phyloP scores from a whole-genome alignment of 2,797 vertebrate species.

The Tinamus major region DNA sequence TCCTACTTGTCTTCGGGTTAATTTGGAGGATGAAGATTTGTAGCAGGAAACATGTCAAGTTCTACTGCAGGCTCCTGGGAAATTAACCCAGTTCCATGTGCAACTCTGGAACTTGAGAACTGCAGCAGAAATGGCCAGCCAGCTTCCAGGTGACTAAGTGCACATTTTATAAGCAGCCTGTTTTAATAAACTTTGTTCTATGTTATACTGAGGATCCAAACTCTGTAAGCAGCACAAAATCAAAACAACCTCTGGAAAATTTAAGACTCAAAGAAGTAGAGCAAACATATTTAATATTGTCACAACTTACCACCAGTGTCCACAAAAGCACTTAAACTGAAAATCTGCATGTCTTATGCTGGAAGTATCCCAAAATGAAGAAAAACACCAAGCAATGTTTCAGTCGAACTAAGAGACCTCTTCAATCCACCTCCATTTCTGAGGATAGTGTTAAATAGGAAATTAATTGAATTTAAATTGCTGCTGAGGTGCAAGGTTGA shows the following conservation, averaged over 20 bases:
- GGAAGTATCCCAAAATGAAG: neutral
- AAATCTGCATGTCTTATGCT: neutral
- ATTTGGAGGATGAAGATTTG: conserved; percentile 5
- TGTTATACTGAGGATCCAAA: neutral
- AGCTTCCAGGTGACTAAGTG: conserved; percentile 65
- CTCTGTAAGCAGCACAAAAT: neutral
- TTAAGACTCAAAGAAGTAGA: neutral
- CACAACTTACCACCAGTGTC: neutral
- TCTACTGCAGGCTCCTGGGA: neutral
- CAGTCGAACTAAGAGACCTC: neutral
- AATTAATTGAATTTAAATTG: neutral
- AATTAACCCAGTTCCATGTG: conserved; percentile 33
- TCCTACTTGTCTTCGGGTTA: conserved; percentile 36
- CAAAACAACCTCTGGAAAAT: neutral
- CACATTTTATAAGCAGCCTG: conserved; percentile 39
- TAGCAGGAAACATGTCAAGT: conserved; percentile 11
- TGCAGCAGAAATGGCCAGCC: conserved; percentile 29
- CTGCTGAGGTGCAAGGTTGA: neutral
- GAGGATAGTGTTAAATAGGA: neutral
- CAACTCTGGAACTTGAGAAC: conserved; percentile 47
- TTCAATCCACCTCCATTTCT: neutral
- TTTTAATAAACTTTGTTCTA: conserved; percentile 51
- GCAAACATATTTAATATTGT: neutral
- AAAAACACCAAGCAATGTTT: neutral
- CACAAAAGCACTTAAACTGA: neutral